These are phyloP conservation scores for Acanthosepion pharaonis DNA, from an alignment of 2,888 invertebrate genomes.

Conservation along the genomic window DNA sequence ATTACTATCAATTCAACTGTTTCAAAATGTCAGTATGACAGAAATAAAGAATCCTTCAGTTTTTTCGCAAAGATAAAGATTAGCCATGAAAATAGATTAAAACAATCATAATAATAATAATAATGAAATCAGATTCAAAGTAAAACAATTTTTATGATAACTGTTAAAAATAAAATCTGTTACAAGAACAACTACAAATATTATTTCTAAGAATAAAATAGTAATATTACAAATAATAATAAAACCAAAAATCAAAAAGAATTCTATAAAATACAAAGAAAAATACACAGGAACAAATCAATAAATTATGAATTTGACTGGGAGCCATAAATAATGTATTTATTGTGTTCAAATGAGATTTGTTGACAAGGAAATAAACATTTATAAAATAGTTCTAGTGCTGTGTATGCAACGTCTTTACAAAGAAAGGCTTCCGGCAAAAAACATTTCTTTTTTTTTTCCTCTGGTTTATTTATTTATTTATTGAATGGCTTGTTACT, in stretches of 20 bases:
- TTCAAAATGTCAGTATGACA: background rate
- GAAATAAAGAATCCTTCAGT: background rate
- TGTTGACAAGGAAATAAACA: constrained; percentile 23
- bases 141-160: background rate
- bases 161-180: constrained; percentile 1
- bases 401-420: background rate
- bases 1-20: background rate
- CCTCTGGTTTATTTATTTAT: constrained; percentile 2
- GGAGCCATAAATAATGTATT: constrained; percentile 22
- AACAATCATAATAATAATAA: background rate
- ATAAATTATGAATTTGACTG: constrained; percentile 33
- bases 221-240: background rate
- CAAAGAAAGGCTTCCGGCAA: background rate
- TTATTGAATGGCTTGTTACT: background rate
- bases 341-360: constrained; percentile 23
- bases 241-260: background rate
- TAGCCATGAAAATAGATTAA: background rate
- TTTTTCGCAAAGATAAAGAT: background rate
- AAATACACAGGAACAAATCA: background rate
- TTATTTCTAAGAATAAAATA: background rate
- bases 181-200: background rate
- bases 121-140: background rate
- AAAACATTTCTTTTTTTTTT: background rate
- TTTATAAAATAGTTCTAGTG: background rate
- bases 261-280: background rate